phyloP scores from a whole-genome alignment of 2,888 invertebrate genomes.

The Schizotus pectinicornis region DNA sequence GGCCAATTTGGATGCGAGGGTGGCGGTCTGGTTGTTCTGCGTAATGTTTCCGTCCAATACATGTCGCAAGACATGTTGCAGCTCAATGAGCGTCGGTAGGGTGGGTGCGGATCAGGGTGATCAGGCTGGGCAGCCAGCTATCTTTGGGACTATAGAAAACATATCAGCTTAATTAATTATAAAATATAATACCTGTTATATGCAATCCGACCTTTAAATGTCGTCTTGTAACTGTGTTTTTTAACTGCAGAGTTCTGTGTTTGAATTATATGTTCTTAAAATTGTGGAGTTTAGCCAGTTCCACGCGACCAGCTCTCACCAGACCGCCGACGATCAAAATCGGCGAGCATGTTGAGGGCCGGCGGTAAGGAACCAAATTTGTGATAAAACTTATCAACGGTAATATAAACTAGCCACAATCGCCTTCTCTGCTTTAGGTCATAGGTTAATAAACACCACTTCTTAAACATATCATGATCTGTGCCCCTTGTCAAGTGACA shows the following conservation, averaged over 20 bases:
- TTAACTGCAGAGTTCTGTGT: conserved; percentile 54
- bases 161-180: conserved; percentile 73
- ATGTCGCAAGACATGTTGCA: conserved; percentile 56
- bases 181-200: conserved; percentile 61
- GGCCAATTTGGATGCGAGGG: neutral
- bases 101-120: conserved; percentile 58
- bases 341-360: conserved; percentile 25
- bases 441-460: conserved; percentile 70
- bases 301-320: conserved; percentile 12
- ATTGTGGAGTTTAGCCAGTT: conserved; percentile 46
- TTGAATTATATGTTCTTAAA: conserved; percentile 52
- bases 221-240: conserved; percentile 60
- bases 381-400: conserved; percentile 58
- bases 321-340: neutral
- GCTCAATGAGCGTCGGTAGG: conserved; percentile 58
- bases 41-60: conserved; percentile 60
- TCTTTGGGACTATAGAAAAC: conserved; percentile 72
- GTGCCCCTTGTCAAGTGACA: conserved; percentile 75
- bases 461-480: conserved; percentile 81
- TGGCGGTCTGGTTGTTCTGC: conserved; percentile 48
- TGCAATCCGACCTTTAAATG: conserved; percentile 61
- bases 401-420: conserved; percentile 60
- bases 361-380: conserved; percentile 45
- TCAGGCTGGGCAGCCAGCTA: conserved; percentile 56
- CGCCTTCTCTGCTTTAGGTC: conserved; percentile 64